These are phyloP conservation scores for Hemithea aestivaria DNA, from an alignment of 2,888 invertebrate species.

Conservation along the genomic window DNA sequence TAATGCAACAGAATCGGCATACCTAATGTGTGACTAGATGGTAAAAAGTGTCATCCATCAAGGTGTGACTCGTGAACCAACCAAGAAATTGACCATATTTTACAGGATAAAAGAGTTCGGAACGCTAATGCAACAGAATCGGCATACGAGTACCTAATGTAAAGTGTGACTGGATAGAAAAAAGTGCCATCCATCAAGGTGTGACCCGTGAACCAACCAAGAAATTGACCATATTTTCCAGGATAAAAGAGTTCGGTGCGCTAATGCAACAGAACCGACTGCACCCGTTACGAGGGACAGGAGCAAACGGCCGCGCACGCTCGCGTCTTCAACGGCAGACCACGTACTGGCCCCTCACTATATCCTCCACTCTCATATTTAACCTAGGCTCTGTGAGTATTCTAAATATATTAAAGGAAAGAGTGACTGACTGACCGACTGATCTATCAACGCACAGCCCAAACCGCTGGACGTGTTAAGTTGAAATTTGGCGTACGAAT, in stretches of 20 bases:
- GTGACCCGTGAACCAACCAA: no score
- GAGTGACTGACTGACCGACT: no score
- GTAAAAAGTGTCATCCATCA: no score
- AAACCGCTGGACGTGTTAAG: no score
- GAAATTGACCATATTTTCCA: conserved; percentile 23
- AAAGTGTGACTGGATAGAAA: conserved; percentile 80
- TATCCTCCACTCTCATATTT: conserved; percentile 92
- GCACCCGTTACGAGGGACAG: conserved; percentile 82
- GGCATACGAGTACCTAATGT: conserved; percentile 77
- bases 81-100: not conserved
- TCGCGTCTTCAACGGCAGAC: conserved; percentile 87
- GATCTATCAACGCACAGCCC: no score
- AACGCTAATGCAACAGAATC: conserved; percentile 90
- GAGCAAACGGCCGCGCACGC: conserved; percentile 82
- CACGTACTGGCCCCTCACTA: conserved; percentile 93
- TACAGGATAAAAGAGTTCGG: conserved; percentile 89
- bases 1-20: conserved; percentile 90
- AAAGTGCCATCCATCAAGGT: no score
- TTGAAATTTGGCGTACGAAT: no score
- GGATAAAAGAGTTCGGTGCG: conserved; percentile 90
- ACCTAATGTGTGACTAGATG: conserved; percentile 78
- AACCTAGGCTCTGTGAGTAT: conserved; percentile 85
- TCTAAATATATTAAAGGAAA: no score
- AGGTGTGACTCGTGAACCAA: no score
- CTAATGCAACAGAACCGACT: conserved; percentile 92